Conservation (phyloP, 2,888 invertebrate species). For the Ellobium chinense region DNA sequence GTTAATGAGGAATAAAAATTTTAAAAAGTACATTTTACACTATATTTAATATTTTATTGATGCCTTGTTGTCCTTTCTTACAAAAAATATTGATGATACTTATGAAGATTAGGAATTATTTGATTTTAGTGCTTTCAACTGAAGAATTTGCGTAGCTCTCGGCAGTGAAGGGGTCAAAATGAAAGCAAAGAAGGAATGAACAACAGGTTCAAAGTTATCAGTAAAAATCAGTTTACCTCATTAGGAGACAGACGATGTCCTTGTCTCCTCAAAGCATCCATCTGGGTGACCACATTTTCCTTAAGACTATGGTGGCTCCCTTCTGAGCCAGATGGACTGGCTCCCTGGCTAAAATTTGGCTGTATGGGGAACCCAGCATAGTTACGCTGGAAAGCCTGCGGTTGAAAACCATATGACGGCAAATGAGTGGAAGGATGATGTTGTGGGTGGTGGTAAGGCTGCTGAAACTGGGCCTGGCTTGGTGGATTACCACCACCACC, state of each 20-base stretch:
- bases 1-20: too few relatives aligned
- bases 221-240: too few relatives aligned
- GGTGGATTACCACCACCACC: neutral
- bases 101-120: too few relatives aligned
- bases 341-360: neutral
- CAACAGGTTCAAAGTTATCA: too few relatives aligned
- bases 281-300: constrained; percentile 19
- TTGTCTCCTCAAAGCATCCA: constrained; percentile 33
- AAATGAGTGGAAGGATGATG: constrained; percentile 9
- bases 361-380: constrained; percentile 9
- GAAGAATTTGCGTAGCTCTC: too few relatives aligned
- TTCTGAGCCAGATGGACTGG: constrained; percentile 15
- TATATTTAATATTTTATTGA: too few relatives aligned
- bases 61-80: neutral
- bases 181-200: too few relatives aligned
- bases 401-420: neutral
- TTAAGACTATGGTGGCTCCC: constrained; percentile 6
- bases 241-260: constrained; percentile 19
- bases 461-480: constrained; percentile 18
- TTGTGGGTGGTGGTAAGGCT: constrained; percentile 30
- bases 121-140: too few relatives aligned
- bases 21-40: too few relatives aligned
- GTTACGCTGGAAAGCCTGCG: neutral
- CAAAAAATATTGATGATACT: neutral
- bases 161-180: too few relatives aligned